Conservation (phyloP, 2,888 invertebrate species). For the Acronicta leporina region DNA sequence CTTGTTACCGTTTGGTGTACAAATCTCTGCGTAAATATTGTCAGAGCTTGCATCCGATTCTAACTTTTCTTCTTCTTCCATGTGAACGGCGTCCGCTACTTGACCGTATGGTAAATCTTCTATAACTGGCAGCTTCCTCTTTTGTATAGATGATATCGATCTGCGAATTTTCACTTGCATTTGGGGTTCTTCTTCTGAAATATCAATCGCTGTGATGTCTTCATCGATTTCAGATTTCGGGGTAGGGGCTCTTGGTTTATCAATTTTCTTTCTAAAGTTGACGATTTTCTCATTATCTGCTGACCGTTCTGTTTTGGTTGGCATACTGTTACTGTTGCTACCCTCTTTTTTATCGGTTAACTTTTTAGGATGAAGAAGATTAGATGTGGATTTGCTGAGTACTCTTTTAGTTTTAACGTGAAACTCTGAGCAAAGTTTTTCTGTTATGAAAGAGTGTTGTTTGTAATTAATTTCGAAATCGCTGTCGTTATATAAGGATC, state of each 20-base stretch:
- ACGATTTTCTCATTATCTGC: constrained; percentile 77
- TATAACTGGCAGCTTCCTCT: constrained; percentile 86
- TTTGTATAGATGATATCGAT: constrained; percentile 87
- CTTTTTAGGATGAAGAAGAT: constrained; percentile 90
- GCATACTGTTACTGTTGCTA: constrained; percentile 86
- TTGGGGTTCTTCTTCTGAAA: constrained; percentile 80
- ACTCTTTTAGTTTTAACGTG: constrained; percentile 92
- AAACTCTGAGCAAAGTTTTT: constrained; percentile 92
- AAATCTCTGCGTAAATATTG: constrained; percentile 93
- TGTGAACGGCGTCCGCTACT: constrained; percentile 90
- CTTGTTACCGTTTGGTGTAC: constrained; percentile 80
- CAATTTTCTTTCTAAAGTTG: constrained; percentile 85
- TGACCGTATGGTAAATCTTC: constrained; percentile 92
- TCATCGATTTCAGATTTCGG: constrained; percentile 83
- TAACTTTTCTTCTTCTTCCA: constrained; percentile 83
- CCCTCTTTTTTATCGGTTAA: constrained; percentile 85
- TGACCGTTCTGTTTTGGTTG: constrained; percentile 82
- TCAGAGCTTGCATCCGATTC: constrained; percentile 86
- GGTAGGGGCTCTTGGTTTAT: constrained; percentile 85
- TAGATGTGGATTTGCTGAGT: constrained; percentile 90
- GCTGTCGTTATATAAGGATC: constrained; percentile 88
- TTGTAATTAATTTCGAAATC: constrained; percentile 88
- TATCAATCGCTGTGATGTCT: constrained; percentile 76
- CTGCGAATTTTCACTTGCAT: constrained; percentile 85
- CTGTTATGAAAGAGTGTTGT: constrained; percentile 91